Evolutionary conservation across 2,888 invertebrate species (phyloP).

Genomic region (Erynnis tages): DNA sequence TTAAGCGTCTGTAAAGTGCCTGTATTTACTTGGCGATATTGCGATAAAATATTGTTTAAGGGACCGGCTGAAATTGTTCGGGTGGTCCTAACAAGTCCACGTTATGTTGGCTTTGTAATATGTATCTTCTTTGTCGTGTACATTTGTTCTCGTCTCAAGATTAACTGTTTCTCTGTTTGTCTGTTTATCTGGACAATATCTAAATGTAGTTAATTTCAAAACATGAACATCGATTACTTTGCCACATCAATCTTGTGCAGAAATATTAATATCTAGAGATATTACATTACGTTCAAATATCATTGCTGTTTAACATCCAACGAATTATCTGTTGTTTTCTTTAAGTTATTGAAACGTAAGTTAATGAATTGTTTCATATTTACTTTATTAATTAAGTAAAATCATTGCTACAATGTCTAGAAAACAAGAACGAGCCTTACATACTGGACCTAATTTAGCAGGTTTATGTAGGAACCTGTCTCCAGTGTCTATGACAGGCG

Average conservation of each 20-base stretch:
- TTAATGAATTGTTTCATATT: too few relatives aligned
- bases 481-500: conserved; percentile 20
- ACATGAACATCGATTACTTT: conserved; percentile 11
- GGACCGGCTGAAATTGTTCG: conserved; percentile 20
- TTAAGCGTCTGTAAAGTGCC: conserved; percentile 22
- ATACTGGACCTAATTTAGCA: conserved; percentile 19
- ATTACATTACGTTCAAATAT: background rate
- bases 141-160: conserved; percentile 16
- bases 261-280: background rate
- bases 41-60: conserved; percentile 22
- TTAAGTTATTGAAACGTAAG: too few relatives aligned
- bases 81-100: conserved; percentile 22
- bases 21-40: conserved; percentile 26
- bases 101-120: conserved; percentile 18
- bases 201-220: conserved; percentile 12
- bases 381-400: too few relatives aligned
- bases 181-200: conserved; percentile 6
- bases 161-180: conserved; percentile 19
- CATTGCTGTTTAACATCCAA: too few relatives aligned
- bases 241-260: conserved; percentile 8
- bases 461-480: conserved; percentile 22
- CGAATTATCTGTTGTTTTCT: too few relatives aligned
- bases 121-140: conserved; percentile 21
- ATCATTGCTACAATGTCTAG: conserved; percentile 6
- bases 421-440: background rate